Percentiles rank a stretch among this genome's conserved stretches.
Evolutionary conservation across 2,888 invertebrate genomes (phyloP).

Genomic region (Drosophila phalerata): DNA sequence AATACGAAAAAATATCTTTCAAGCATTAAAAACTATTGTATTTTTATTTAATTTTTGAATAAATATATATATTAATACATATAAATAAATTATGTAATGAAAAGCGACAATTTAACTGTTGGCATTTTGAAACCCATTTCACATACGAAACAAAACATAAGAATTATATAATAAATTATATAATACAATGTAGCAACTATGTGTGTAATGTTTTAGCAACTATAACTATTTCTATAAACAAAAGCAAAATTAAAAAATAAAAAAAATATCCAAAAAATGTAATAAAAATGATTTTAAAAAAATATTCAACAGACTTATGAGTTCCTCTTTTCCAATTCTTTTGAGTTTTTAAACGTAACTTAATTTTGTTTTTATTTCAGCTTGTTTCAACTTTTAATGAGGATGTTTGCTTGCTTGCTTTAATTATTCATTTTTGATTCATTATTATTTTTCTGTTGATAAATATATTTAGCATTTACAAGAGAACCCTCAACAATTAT

Average conservation of each 20-base stretch:
- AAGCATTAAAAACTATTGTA: constrained; percentile 74
- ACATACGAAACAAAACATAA: constrained; percentile 74
- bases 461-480: constrained; percentile 38
- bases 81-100: constrained; percentile 35
- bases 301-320: constrained; percentile 32
- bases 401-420: constrained; percentile 22
- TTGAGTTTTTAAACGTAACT: constrained; percentile 24
- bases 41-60: constrained; percentile 76
- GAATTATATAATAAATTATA: constrained; percentile 52
- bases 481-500: constrained; percentile 70
- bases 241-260: constrained; percentile 37
- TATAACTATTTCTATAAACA: constrained; percentile 76
- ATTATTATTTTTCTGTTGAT: neutral
- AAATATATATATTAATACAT: constrained; percentile 22
- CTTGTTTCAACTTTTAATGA: constrained; percentile 10
- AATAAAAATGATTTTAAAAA: constrained; percentile 50
- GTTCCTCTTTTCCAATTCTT: constrained; percentile 30
- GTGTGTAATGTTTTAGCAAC: constrained; percentile 78
- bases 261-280: constrained; percentile 39
- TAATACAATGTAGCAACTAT: constrained; percentile 67
- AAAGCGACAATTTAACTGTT: constrained; percentile 79
- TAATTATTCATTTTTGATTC: constrained; percentile 12
- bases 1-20: constrained; percentile 60
- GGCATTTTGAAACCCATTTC: constrained; percentile 75
- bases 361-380: constrained; percentile 44